These are phyloP conservation scores for Symphodus melops DNA, from an alignment of 2,113 vertebrate species.

Conservation along the genomic window DNA sequence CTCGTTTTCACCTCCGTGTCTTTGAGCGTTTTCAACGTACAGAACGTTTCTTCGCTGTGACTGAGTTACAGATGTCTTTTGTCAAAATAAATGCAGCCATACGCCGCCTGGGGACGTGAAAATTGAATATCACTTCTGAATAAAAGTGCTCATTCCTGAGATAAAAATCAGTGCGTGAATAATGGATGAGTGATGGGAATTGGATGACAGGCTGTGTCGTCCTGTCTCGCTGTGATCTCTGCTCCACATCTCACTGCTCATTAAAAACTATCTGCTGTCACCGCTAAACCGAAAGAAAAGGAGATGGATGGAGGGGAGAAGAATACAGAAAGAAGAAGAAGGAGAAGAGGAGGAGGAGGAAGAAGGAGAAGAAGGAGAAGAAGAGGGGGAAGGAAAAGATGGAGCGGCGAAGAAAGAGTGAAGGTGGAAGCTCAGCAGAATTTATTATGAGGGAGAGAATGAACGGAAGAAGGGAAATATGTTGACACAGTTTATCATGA, in stretches of 20 bases:
- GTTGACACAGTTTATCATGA: slow-evolving; percentile 17
- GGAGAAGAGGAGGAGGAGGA: slow-evolving; percentile 9
- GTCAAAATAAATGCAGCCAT: slow-evolving; percentile 64
- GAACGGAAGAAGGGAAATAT: not conserved
- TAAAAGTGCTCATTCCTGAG: slow-evolving; percentile 68
- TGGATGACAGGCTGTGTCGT: slow-evolving; percentile 70
- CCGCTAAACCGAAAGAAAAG: slow-evolving; percentile 40
- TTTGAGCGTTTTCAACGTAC: not conserved
- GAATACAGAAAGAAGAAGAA: no score
- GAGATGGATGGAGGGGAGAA: slow-evolving; percentile 44
- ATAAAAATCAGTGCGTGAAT: slow-evolving; percentile 72
- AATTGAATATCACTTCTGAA: slow-evolving; percentile 74
- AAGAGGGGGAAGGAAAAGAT: slow-evolving; percentile 6
- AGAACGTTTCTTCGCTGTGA: slow-evolving; percentile 13
- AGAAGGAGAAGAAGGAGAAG: slow-evolving; percentile 12
- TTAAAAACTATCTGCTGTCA: slow-evolving; percentile 75
- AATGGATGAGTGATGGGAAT: slow-evolving; percentile 79
- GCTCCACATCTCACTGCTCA: slow-evolving; percentile 74
- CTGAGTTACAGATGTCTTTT: slow-evolving; percentile 43
- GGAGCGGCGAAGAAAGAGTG: not conserved
- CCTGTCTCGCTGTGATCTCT: slow-evolving; percentile 74
- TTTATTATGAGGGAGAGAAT: slow-evolving; percentile 14
- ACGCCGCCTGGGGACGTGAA: slow-evolving; percentile 52
- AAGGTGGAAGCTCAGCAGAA: slow-evolving; percentile 17
- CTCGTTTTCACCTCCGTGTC: slow-evolving; percentile 4